These are phyloP conservation scores for Mesoligia furuncula DNA, from an alignment of 2,888 invertebrate species.

Conservation along the genomic window DNA sequence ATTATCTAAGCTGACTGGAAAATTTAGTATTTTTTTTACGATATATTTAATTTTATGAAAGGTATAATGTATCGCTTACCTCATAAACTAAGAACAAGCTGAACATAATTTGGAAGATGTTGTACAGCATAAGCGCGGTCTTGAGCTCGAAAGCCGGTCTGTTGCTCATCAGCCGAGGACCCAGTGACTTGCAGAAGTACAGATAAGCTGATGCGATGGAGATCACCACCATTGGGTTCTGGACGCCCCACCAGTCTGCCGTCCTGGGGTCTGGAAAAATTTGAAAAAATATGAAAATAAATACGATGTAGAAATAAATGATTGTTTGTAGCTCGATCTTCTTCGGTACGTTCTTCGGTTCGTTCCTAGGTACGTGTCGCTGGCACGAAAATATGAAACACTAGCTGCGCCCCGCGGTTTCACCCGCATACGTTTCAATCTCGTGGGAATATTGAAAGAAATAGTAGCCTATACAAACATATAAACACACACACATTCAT, in stretches of 20 bases:
- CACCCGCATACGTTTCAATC: too few species aligned
- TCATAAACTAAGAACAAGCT: slow-evolving; percentile 51
- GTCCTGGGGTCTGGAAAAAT: slow-evolving; percentile 68
- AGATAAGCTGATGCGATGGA: slow-evolving; percentile 53
- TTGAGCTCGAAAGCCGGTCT: slow-evolving; percentile 92
- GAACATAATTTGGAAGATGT: slow-evolving; percentile 91
- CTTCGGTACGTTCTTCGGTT: too few species aligned
- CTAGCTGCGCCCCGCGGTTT: too few species aligned
- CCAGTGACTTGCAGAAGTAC: slow-evolving; percentile 58
- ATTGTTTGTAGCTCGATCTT: not conserved
- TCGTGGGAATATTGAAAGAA: too few species aligned
- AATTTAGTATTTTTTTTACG: not conserved
- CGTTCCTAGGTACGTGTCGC: too few species aligned
- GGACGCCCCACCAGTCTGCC: slow-evolving; percentile 62
- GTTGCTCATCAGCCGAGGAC: slow-evolving; percentile 88
- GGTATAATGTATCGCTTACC: slow-evolving; percentile 41
- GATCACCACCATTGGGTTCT: slow-evolving; percentile 53
- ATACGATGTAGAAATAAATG: not conserved
- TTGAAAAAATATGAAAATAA: not conserved
- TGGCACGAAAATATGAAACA: not conserved
- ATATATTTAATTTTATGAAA: not conserved
- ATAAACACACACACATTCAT: too few species aligned
- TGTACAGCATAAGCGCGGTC: slow-evolving; percentile 93
- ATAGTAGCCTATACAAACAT: too few species aligned
- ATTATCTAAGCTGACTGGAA: not conserved